A percentile compares a stretch with the other conserved stretches of the same genome.
Evolutionary conservation across 2,113 vertebrate species (phyloP).

Genomic region (Anhinga rufa): DNA sequence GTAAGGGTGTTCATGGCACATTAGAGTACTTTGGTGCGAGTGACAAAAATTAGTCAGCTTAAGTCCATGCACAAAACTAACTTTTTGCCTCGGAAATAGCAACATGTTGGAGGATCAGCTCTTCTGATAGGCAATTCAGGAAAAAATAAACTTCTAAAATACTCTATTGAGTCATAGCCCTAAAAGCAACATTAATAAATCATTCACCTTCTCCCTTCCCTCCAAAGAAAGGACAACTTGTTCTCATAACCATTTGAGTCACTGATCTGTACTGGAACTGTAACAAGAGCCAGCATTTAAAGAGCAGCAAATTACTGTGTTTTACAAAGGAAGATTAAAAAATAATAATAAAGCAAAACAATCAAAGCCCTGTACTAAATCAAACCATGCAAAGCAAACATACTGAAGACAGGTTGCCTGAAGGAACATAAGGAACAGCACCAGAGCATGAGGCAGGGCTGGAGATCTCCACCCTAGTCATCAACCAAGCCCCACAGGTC

Average conservation of each 20-base stretch:
- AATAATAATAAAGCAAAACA: neutral
- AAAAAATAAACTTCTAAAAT: neutral
- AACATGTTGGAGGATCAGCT: neutral
- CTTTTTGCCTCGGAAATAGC: neutral
- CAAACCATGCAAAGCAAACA: neutral
- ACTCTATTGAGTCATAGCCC: neutral
- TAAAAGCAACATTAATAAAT: neutral
- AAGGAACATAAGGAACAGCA: neutral
- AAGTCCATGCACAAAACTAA: neutral
- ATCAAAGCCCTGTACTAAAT: neutral
- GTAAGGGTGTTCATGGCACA: too few species aligned
- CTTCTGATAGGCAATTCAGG: neutral
- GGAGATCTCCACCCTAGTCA: neutral
- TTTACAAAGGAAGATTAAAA: neutral
- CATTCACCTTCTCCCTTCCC: conserved; percentile 1
- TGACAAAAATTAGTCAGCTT: neutral
- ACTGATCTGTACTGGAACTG: neutral
- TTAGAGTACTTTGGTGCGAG: neutral
- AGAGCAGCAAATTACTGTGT: neutral
- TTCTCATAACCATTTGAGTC: neutral
- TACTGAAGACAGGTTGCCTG: neutral
- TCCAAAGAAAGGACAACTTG: conserved; percentile 7
- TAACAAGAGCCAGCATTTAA: neutral
- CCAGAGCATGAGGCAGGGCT: neutral
- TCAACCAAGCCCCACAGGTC: neutral